Base-by-base conservation (phyloP, 2,113 vertebrate species). In the Dicerorhinus sumatrensis region DNA sequence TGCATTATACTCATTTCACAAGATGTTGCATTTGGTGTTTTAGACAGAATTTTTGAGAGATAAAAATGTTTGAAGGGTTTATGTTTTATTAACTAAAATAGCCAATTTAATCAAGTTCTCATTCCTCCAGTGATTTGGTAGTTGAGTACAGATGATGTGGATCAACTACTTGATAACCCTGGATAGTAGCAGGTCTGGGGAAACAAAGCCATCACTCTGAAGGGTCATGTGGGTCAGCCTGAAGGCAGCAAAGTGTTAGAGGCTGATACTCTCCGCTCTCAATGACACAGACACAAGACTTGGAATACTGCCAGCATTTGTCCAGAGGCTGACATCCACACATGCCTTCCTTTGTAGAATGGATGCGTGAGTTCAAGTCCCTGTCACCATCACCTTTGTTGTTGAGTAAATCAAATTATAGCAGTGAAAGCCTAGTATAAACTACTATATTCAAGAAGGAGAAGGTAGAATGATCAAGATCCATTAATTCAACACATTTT, bases 41-140 rank as follows among this genome's bases (percentile, higher is more conserved):
- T 46, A 48, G 36, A 56, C 63, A 84, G n/a, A 67, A 72, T 39
- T 81, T 89, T 75, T 42, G 84, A 96, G 5, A 48, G 60, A 65
- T 25, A 39, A 36, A 85, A 83, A 33, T 5, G 4, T 87, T 73
- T 62, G 29, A 80, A 14, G 42, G 9, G 36, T 86, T 84, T 77
- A 76, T 96, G 31, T 82, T 72, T 94, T 90, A 77, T 73, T 67
- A 90, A 76, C 33, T 23, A 67, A 76, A 70, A 76, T 17, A 51
- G 31, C 51, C 33, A 33, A 42, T 83, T 82, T 27, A 67, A 31
- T 88, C 18, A 90, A 60, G 69, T 65, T 67, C 62, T 87, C 9
- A 39, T 82, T 54, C n/a, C 70, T 75, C 75, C 5, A 51, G 48
- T 21, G 5, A 3, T n/a, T 56, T 39, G 39, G 56, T 25, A 1